phyloP scores from a whole-genome alignment of 2,113 vertebrate species.

The Mesembrinibis cayennensis region DNA sequence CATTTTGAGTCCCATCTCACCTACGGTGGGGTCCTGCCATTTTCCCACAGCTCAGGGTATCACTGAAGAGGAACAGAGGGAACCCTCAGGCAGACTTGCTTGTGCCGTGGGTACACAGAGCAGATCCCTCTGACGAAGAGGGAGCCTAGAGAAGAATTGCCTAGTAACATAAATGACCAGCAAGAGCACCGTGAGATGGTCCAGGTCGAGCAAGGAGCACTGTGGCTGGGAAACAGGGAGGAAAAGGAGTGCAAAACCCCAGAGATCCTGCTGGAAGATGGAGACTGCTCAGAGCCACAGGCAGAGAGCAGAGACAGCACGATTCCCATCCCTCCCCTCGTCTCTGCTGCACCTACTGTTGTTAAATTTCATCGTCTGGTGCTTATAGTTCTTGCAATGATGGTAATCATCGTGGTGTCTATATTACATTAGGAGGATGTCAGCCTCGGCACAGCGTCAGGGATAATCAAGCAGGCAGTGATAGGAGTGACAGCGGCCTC shows the following conservation, averaged over 20 bases:
- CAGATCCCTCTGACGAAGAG: neutral
- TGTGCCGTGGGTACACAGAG: neutral
- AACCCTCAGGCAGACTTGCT: neutral
- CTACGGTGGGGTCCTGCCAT: neutral
- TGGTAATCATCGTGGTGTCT: constrained; percentile 25
- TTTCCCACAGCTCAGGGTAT: neutral
- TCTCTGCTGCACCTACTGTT: neutral
- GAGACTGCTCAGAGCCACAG: neutral
- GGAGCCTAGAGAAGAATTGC: neutral
- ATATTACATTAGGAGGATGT: constrained; percentile 33
- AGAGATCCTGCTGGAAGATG: neutral
- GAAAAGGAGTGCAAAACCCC: neutral
- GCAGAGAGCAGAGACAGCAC: neutral
- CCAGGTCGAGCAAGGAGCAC: neutral
- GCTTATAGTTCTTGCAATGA: constrained; percentile 47
- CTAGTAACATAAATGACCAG: neutral
- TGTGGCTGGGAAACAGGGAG: neutral
- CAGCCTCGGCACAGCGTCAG: neutral
- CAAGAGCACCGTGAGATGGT: neutral
- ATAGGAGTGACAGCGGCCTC: neutral
- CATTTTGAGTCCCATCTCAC: neutral
- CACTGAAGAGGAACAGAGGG: neutral
- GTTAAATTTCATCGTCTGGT: constrained; percentile 56
- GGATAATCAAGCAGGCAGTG: constrained; percentile 53
- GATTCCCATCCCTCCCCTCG: neutral